Percentiles rank a stretch among this genome's conserved stretches.
phyloP scores from a whole-genome alignment of 2,797 vertebrate species.

The Ciconia nigra region DNA sequence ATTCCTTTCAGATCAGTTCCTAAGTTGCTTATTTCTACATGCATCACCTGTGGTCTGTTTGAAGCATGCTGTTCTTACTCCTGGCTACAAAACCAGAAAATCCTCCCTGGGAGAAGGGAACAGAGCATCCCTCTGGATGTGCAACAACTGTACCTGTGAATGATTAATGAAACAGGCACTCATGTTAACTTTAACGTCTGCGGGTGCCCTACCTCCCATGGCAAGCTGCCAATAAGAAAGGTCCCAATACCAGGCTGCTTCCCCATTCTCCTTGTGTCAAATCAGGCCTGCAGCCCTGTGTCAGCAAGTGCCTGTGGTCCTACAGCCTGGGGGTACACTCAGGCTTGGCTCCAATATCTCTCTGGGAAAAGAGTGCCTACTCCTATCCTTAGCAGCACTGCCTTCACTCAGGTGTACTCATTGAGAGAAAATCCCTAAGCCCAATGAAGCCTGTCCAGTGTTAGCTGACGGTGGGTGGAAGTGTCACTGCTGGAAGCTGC shows the following conservation, averaged over 20 bases:
- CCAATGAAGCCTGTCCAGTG: not conserved
- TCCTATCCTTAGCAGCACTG: not conserved
- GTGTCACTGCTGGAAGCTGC: not conserved
- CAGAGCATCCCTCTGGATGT: not conserved
- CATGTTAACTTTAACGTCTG: not conserved
- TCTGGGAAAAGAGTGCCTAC: not conserved
- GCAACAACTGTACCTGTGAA: not conserved
- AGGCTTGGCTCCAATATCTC: not conserved
- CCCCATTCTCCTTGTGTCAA: not conserved
- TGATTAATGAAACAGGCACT: not conserved
- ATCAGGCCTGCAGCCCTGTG: not conserved
- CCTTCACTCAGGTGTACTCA: not conserved
- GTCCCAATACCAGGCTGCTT: not conserved
- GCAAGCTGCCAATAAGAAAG: not conserved
- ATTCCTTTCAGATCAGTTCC: not conserved
- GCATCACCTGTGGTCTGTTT: not conserved
- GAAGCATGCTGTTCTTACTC: not conserved
- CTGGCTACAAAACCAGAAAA: not conserved
- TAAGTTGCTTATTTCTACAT: not conserved
- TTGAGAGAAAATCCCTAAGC: not conserved
- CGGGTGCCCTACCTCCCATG: not conserved
- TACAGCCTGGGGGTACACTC: not conserved
- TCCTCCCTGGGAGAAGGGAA: not conserved
- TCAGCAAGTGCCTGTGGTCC: not conserved
- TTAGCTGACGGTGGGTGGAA: not conserved